phyloP scores from a whole-genome alignment of 1,140 invertebrate genomes.

The Lordiphosa stackelbergi region DNA sequence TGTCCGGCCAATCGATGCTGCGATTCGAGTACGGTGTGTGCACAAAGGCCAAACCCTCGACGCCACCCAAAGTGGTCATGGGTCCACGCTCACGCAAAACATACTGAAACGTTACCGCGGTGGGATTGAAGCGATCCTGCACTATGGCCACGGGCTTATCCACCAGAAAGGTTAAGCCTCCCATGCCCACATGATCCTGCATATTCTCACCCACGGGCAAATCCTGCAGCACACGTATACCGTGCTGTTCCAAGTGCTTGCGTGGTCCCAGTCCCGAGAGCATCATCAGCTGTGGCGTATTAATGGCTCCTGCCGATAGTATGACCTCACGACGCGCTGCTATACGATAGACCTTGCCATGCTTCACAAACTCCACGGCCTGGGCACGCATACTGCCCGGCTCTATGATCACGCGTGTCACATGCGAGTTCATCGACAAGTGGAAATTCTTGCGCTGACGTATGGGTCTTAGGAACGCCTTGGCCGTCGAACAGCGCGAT shows the following conservation, averaged over 20 bases:
- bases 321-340: conserved; percentile 87
- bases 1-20: conserved; percentile 86
- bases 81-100: conserved; percentile 86
- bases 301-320: conserved; percentile 88
- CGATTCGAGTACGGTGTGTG: conserved; percentile 88
- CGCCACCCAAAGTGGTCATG: conserved; percentile 89
- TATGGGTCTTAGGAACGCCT: conserved; percentile 90
- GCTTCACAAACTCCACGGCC: conserved; percentile 86
- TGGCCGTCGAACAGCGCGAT: conserved; percentile 91
- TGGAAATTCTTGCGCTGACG: conserved; percentile 88
- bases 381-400: conserved; percentile 84
- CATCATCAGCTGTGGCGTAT: conserved; percentile 90
- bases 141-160: conserved; percentile 88
- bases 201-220: conserved; percentile 87
- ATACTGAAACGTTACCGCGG: conserved; percentile 88
- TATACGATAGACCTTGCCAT: conserved; percentile 82
- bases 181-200: conserved; percentile 90
- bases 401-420: conserved; percentile 85
- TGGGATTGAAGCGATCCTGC: conserved; percentile 84
- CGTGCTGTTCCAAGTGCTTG: conserved; percentile 84
- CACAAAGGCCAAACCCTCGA: conserved; percentile 90
- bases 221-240: conserved; percentile 85
- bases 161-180: conserved; percentile 87
- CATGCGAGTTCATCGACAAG: conserved; percentile 86
- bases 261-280: conserved; percentile 90